phyloP scores from a whole-genome alignment of 2,888 invertebrate species.

The Platycheirus albimanus region DNA sequence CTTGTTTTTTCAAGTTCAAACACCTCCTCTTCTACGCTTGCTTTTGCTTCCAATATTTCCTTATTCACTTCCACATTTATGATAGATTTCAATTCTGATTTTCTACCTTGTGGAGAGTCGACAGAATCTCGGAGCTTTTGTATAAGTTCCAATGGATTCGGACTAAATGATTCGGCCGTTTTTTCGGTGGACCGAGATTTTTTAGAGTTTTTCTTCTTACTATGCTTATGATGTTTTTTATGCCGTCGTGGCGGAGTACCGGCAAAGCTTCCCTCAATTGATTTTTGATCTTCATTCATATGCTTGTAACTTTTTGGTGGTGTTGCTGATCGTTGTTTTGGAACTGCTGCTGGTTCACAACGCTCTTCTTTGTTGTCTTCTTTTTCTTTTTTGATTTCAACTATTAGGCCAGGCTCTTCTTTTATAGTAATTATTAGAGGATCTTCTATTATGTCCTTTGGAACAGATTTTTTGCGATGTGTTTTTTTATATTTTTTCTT shows the following conservation, averaged over 20 bases:
- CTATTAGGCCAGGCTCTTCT: neutral
- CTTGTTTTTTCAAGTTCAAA: neutral
- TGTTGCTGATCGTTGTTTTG: conserved; percentile 36
- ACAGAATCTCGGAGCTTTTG: conserved; percentile 53
- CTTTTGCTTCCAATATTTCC: neutral
- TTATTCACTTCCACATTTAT: conserved; percentile 54
- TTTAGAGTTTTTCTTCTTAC: conserved; percentile 30
- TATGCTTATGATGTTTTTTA: conserved; percentile 50
- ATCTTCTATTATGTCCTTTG: neutral
- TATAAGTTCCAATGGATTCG: conserved; percentile 58
- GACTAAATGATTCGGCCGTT: conserved; percentile 39
- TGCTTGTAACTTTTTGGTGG: conserved; percentile 66
- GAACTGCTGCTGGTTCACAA: conserved; percentile 7
- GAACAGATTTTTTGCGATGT: neutral
- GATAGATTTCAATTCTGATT: conserved; percentile 59
- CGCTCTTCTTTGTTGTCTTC: conserved; percentile 27
- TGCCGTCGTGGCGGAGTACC: neutral
- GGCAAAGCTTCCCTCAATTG: neutral
- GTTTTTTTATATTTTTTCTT: conserved; percentile 42
- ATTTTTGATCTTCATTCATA: conserved; percentile 49
- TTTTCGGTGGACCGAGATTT: conserved; percentile 5
- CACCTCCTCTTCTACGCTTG: neutral
- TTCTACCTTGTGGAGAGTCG: conserved; percentile 46
- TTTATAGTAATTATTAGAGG: neutral
- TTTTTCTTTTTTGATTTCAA: conserved; percentile 34